These are phyloP conservation scores for Drosophila lowei DNA, from an alignment of 1,140 invertebrate genomes.

Conservation along the genomic window DNA sequence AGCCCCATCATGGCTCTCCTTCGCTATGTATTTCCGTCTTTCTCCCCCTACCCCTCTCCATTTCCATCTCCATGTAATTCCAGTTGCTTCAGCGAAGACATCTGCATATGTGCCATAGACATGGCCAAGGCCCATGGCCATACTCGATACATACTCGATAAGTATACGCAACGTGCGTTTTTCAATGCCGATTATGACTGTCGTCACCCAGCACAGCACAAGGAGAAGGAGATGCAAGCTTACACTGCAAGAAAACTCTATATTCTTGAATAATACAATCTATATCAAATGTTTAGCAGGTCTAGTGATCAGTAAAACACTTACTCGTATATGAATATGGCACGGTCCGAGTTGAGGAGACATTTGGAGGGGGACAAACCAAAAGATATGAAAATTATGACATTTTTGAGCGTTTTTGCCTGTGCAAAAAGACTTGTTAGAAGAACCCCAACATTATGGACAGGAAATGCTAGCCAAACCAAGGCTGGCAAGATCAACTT, in stretches of 20 bases:
- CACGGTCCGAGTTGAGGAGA: too few species aligned
- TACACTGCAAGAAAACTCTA: not conserved
- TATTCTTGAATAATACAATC: too few species aligned
- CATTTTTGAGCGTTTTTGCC: not conserved
- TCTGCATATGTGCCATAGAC: constrained; percentile 15
- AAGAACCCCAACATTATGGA: constrained; percentile 43
- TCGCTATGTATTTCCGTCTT: too few species aligned
- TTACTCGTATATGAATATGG: too few species aligned
- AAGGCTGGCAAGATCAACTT: constrained; percentile 28
- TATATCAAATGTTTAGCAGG: too few species aligned
- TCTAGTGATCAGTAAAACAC: too few species aligned
- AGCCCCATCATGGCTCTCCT: constrained; percentile 5
- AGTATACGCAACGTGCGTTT: constrained; percentile 62
- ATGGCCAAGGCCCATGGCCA: constrained; percentile 6
- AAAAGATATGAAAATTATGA: too few species aligned
- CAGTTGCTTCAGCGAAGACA: constrained; percentile 19
- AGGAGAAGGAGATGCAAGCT: not conserved
- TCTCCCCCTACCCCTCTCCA: not conserved
- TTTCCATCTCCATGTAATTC: constrained; percentile 24
- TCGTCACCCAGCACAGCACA: constrained; percentile 54
- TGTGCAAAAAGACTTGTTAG: constrained; percentile 9
- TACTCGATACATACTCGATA: constrained; percentile 33
- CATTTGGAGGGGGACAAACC: too few species aligned
- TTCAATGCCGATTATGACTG: constrained; percentile 75
- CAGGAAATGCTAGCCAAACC: constrained; percentile 63